Conservation (phyloP, 2,888 invertebrate genomes). For the Cephus runcator region DNA sequence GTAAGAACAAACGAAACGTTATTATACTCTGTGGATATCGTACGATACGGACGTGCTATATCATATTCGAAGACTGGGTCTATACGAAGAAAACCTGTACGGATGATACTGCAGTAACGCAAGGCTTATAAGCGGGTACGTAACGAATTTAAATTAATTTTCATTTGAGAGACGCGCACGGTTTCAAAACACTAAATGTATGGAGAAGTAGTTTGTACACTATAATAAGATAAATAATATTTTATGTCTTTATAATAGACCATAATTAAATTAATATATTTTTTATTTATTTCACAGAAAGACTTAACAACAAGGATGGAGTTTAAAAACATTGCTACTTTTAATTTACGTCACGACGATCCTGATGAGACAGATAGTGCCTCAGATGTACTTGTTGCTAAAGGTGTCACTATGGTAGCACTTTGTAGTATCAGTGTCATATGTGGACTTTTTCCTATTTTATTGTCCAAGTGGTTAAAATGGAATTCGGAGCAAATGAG, state of each 20-base stretch:
- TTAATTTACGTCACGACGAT: neutral
- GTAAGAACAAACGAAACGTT: neutral
- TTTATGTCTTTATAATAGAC: neutral
- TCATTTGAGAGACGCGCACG: neutral
- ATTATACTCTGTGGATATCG: neutral
- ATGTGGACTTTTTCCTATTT: slow-evolving; percentile 80
- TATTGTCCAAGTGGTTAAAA: slow-evolving; percentile 74
- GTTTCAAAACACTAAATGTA: neutral
- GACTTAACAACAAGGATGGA: slow-evolving; percentile 16
- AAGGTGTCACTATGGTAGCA: slow-evolving; percentile 81
- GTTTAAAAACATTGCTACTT: neutral
- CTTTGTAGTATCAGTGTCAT: slow-evolving; percentile 80
- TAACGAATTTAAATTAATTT: neutral
- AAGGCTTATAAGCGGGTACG: neutral
- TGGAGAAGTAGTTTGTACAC: neutral
- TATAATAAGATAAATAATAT: neutral
- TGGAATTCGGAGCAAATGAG: slow-evolving; percentile 66
- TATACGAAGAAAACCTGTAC: neutral
- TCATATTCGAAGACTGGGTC: neutral
- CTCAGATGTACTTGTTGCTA: slow-evolving; percentile 73
- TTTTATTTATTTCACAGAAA: neutral
- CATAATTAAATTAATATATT: neutral
- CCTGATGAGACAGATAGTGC: slow-evolving; percentile 50
- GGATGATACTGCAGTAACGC: neutral
- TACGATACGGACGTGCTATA: neutral